Conservation (phyloP, 2,797 vertebrate species). For the Etheostoma perlongum region DNA sequence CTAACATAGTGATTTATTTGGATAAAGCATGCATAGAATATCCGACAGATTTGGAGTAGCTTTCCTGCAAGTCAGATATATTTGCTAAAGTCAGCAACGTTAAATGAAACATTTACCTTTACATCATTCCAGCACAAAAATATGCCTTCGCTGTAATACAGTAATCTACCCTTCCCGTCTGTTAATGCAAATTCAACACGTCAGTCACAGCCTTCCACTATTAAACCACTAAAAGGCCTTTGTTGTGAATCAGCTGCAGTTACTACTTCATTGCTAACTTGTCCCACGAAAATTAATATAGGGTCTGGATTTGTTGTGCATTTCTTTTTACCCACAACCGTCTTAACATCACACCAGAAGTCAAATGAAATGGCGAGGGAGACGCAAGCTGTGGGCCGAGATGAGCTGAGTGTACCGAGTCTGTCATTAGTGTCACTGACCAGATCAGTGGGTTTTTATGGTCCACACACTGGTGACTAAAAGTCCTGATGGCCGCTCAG, state of each 20-base stretch:
- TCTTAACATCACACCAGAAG: neutral
- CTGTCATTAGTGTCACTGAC: neutral
- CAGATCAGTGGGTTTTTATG: neutral
- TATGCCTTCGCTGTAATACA: neutral
- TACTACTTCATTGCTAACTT: neutral
- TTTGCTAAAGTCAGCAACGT: too few species aligned
- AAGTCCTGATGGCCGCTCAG: neutral
- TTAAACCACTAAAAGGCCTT: neutral
- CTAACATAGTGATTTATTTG: neutral
- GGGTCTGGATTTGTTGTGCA: neutral
- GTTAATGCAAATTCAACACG: neutral
- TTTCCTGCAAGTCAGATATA: too few species aligned
- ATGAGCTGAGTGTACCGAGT: neutral
- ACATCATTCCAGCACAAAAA: neutral
- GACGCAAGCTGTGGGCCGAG: too few species aligned
- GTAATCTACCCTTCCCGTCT: neutral
- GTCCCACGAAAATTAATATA: neutral
- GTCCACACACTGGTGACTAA: neutral
- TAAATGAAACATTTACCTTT: neutral
- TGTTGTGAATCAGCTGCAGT: constrained; percentile 1
- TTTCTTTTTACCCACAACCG: neutral
- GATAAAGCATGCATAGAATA: too few species aligned
- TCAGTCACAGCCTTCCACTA: neutral
- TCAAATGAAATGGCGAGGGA: neutral
- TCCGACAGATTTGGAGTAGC: neutral